Conservation (phyloP, 2,113 vertebrate genomes). For the Cromileptes altivelis region DNA sequence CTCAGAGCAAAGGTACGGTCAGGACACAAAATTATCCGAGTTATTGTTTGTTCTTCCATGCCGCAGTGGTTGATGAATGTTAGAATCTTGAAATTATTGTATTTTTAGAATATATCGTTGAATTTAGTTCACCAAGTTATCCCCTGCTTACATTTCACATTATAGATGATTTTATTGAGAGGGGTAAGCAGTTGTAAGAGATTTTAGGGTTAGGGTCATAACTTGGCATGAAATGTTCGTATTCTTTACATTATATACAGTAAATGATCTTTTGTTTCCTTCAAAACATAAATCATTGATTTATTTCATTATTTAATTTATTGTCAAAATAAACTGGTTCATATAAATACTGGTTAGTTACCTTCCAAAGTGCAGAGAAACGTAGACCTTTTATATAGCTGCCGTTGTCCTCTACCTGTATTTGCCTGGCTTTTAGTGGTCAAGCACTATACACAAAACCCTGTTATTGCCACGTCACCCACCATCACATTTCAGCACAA, state of each 20-base stretch:
- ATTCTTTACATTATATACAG: too few species aligned
- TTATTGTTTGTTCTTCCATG: background rate
- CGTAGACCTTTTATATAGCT: background rate
- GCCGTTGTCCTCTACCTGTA: background rate
- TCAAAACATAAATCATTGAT: background rate
- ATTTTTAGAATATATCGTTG: background rate
- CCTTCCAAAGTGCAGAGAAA: background rate
- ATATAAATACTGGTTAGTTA: background rate
- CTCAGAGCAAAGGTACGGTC: conserved; percentile 96
- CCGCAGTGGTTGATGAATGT: background rate
- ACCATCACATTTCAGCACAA: conserved; percentile 36
- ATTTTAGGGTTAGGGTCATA: background rate
- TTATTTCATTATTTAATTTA: background rate
- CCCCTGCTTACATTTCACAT: background rate
- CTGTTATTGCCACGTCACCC: conserved; percentile 43
- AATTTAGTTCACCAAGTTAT: background rate
- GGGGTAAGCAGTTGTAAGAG: background rate
- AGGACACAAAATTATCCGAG: background rate
- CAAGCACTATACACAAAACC: conserved; percentile 12
- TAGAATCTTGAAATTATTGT: too few species aligned
- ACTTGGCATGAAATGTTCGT: background rate
- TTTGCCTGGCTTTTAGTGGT: conserved; percentile 27
- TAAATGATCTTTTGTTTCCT: background rate
- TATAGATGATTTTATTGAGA: background rate
- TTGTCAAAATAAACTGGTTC: background rate